Evolutionary conservation across 2,888 invertebrate genomes (phyloP), one percentile per base, ranked within the genome.

Genomic region (Byasa hedistus): DNA sequence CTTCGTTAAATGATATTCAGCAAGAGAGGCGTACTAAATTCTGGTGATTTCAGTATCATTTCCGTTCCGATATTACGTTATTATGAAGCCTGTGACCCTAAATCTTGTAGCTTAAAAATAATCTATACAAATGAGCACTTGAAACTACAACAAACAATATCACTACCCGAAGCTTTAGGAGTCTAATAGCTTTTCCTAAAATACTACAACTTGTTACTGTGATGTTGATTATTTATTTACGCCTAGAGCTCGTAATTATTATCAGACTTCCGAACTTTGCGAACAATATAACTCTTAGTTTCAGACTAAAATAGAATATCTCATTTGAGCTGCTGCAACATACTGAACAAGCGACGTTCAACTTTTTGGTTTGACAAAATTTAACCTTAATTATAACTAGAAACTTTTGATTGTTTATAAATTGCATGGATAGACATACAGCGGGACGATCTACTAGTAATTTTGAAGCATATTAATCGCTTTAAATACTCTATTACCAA

Each of bases 341-440:
- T 36, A 36, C 57, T 27, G 32, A 32, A 15, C 21, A 57, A 21
- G n/a, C 52, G 52, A 22, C 52, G 22, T 54, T 8, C n/a, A 54
- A 36, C 58, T 58, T 39, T 22, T 21, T 5, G 22, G 36, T 44
- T 58, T 58, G 39, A 58, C 58, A 58, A 58, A 44, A 58, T 10
- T 58, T 36, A 39, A 22, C 15, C 22, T 58, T 39, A 58, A 58
- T 58, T 58, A 39, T 58, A 39, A 58, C 58, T 58, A 1, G 39
- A 10, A 39, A 58, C 39, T 44, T 58, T 23, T 58, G 44, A 58
- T 39, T 56, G 52, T 22, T 22, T 22, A 54, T 54, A n/a, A 54
- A 22, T 54, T 23, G 52, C 12, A 22, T 23, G n/a, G n/a, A 48
- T 48, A 48, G n/a, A n/a, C 2, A 0, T 48, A 48, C 7, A 48